Percentiles rank a stretch among this genome's conserved stretches.
Evolutionary conservation across 2,888 invertebrate genomes (phyloP).

Genomic region (Trissolcus japonicus): DNA sequence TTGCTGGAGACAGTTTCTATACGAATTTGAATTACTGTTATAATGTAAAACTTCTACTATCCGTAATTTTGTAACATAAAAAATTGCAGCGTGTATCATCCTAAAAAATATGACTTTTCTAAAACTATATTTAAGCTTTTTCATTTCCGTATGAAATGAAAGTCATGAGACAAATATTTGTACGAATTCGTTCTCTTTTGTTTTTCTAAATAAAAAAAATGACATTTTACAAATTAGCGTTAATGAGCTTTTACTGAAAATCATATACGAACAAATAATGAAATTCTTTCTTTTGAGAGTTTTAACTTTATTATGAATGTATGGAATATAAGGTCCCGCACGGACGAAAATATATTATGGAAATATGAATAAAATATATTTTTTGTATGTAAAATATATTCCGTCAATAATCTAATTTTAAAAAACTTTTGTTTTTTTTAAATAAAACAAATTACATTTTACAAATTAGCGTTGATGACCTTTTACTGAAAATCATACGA

Average conservation of each 20-base stretch:
- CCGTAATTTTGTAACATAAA: slow-evolving; percentile 40
- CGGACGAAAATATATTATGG: too few species aligned
- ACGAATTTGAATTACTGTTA: slow-evolving; percentile 30
- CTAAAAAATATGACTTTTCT: slow-evolving; percentile 38
- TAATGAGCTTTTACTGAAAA: not conserved
- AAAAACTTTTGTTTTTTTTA: too few species aligned
- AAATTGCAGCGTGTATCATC: slow-evolving; percentile 24
- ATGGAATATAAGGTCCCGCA: too few species aligned
- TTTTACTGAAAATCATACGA: not conserved
- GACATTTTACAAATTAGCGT: slow-evolving; percentile 24
- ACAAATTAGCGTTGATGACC: slow-evolving; percentile 1
- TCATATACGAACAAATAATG: too few species aligned
- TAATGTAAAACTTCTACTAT: slow-evolving; percentile 35
- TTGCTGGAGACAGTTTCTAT: slow-evolving; percentile 45
- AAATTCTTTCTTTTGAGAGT: too few species aligned
- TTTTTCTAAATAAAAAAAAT: slow-evolving; percentile 4
- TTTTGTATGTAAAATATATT: too few species aligned
- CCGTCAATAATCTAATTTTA: too few species aligned
- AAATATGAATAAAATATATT: too few species aligned
- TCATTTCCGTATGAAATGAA: slow-evolving; percentile 32
- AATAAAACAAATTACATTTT: slow-evolving; percentile 31
- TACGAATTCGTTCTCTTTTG: slow-evolving; percentile 33
- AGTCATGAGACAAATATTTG: slow-evolving; percentile 27
- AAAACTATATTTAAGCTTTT: slow-evolving; percentile 29
- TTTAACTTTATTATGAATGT: too few species aligned